Evolutionary conservation across 2,888 invertebrate species (phyloP).

Genomic region (Creontiades dilutus): DNA sequence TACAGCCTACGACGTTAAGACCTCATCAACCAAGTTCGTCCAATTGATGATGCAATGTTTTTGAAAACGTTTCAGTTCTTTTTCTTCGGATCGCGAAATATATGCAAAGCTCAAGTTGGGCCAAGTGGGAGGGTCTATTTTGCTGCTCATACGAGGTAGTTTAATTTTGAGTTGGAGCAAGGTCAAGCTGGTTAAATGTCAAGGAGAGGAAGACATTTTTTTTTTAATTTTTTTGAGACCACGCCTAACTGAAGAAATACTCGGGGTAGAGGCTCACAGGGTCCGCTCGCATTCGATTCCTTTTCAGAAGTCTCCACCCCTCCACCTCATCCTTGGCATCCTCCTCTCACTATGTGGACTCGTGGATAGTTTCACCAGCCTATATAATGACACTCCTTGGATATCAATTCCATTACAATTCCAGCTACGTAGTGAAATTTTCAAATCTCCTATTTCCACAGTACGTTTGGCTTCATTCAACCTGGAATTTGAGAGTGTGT

Average conservation of each 20-base stretch:
- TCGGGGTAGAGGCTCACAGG: constrained; percentile 11
- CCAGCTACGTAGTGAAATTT: too few species aligned
- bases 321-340: too few species aligned
- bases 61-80: neutral
- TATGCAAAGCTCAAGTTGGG: neutral
- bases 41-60: neutral
- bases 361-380: too few species aligned
- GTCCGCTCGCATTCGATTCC: constrained; percentile 15
- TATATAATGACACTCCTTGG: too few species aligned
- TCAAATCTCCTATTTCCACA: too few species aligned
- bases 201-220: constrained; percentile 64
- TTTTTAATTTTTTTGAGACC: constrained; percentile 55
- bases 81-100: neutral
- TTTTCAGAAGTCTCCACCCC: neutral
- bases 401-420: too few species aligned
- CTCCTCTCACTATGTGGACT: too few species aligned
- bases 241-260: constrained; percentile 61
- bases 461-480: too few species aligned
- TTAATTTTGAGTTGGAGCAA: constrained; percentile 67
- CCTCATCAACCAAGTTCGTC: neutral
- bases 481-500: too few species aligned
- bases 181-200: constrained; percentile 68
- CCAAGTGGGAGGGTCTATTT: constrained; percentile 51
- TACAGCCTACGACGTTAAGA: too few species aligned
- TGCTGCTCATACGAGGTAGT: constrained; percentile 61